Conservation (phyloP, 2,888 invertebrate genomes). For the Euspilapteryx auroguttella region DNA sequence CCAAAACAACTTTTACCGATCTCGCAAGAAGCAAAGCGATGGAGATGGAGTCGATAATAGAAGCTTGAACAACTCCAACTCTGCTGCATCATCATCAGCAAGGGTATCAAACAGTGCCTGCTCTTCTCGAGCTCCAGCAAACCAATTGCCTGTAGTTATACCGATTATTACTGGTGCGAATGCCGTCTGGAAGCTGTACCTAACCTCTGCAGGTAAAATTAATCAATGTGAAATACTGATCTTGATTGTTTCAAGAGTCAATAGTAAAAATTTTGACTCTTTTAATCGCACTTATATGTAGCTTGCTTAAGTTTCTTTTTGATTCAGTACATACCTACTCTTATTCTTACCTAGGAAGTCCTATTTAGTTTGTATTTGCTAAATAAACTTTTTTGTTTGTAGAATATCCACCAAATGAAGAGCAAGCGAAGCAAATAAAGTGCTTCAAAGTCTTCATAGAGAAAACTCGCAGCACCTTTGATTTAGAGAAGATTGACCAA, state of each 20-base stretch:
- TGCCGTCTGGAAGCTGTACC: constrained; percentile 78
- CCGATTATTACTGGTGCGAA: constrained; percentile 39
- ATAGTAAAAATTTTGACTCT: no score
- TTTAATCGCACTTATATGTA: no score
- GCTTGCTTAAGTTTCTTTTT: no score
- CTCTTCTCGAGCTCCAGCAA: constrained; percentile 37
- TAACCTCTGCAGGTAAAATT: constrained; percentile 66
- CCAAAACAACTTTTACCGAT: constrained; percentile 27
- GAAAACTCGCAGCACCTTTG: constrained; percentile 41
- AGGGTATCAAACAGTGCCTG: constrained; percentile 18
- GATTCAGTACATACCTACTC: no score
- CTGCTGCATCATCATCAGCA: constrained; percentile 16
- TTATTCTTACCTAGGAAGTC: no score
- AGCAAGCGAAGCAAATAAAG: constrained; percentile 18
- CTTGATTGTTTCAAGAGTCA: constrained; percentile 18
- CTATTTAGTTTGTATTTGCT: no score
- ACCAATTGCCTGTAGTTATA: constrained; percentile 33
- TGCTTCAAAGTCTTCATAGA: constrained; percentile 28
- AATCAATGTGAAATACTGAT: constrained; percentile 1
- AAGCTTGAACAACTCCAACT: constrained; percentile 28
- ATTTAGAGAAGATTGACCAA: constrained; percentile 60
- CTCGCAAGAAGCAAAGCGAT: constrained; percentile 16
- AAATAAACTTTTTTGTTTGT: constrained; percentile 15
- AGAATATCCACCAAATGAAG: constrained; percentile 28
- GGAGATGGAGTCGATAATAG: constrained; percentile 14